Evolutionary conservation across 2,797 vertebrate genomes (phyloP), one percentile per base, ranked within the genome.

Genomic region (Sternotherus odoratus): DNA sequence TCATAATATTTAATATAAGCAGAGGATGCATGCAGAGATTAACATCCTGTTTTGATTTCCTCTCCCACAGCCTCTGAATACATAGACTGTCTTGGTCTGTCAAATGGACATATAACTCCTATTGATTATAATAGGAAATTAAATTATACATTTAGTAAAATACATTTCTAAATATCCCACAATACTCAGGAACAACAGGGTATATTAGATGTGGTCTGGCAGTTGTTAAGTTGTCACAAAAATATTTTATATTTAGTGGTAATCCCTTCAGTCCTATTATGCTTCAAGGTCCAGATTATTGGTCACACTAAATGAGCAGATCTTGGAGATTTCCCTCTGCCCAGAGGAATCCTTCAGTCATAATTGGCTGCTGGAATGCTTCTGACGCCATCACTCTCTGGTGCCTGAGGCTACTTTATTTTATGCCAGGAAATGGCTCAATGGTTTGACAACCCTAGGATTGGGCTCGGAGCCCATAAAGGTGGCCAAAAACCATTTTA

Each of bases 141-240:
- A 54, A 5, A 26, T 15, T 43, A 48, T 12, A 79, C 57, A 85
- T 85, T 10, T 50, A 9, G 1, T 54, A 39, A 51, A 0, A 0
- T 74, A 12, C 79, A 57, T 16, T 21, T 80, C 11, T 69, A 24
- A 0, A 0, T 79, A 2, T 26, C 69, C 6, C 82, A 66, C 56
- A 24, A 54, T 53, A 30, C 3, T 7, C 2, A 50, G 33, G 24
- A 72, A 17, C 28, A 91, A 28, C 1, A 77, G 82, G 78, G 1
- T 30, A 2, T 50, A 4, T 30, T 10, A 77, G 13, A 3, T 43
- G 17, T 28, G 72, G 69, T 3, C 30, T 90, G 50, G 39, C 86
- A 39, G 60, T n/a, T n/a, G 39, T 36, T 66, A 66, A 36, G 19
- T 39, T 69, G 36, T 69, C 36, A 39, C 66, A 69, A 69, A n/a